A percentile compares a stretch with the other conserved stretches of the same genome.
Evolutionary conservation across 53 echinoderm and acorn worm species (phyloP).

Genomic region (Echinometra lucunter): DNA sequence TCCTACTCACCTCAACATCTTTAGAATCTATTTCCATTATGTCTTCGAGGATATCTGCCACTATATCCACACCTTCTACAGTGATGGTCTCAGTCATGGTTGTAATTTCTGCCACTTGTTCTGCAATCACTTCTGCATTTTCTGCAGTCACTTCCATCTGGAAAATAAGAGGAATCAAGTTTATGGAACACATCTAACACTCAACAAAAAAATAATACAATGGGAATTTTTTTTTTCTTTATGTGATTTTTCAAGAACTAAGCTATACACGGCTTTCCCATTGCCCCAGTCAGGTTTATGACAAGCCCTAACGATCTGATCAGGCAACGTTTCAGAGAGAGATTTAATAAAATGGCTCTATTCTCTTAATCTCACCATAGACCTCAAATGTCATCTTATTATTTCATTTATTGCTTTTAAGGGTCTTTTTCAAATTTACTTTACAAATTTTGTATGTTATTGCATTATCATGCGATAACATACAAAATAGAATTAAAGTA

Average conservation of each 20-base stretch:
- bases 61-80: not conserved
- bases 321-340: too few species aligned
- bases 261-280: not conserved
- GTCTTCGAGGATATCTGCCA: not conserved
- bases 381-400: too few species aligned
- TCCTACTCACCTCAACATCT: not conserved
- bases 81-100: not conserved
- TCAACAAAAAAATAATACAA: too few species aligned
- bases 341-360: too few species aligned
- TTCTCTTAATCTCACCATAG: too few species aligned
- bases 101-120: constrained; percentile 3
- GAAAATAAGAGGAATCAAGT: not conserved
- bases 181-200: too few species aligned
- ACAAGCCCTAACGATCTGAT: too few species aligned
- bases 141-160: not conserved
- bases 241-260: not conserved
- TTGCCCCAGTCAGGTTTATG: not conserved
- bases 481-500: too few species aligned
- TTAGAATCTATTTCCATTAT: not conserved
- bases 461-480: too few species aligned
- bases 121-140: not conserved
- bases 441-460: too few species aligned
- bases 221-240: not conserved
- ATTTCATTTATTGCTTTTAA: too few species aligned
- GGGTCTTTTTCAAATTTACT: too few species aligned